Evolutionary conservation across 1,140 invertebrate species (phyloP).

Genomic region (Melipona quadrifasciata): DNA sequence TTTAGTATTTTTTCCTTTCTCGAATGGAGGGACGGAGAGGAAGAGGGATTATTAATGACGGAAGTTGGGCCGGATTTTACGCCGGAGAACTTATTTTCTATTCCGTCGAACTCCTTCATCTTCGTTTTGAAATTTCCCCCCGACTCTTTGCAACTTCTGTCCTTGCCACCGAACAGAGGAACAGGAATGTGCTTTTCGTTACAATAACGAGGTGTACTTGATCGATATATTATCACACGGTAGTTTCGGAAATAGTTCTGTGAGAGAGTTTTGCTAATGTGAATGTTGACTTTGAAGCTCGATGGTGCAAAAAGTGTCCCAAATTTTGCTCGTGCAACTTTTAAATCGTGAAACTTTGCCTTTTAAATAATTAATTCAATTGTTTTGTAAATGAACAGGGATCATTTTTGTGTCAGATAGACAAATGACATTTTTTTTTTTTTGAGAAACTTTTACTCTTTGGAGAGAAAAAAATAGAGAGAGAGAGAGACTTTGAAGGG

Average conservation of each 20-base stretch:
- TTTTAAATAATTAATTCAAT: too few species aligned
- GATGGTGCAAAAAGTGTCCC: too few species aligned
- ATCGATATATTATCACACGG: neutral
- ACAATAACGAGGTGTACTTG: neutral
- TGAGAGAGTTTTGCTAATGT: too few species aligned
- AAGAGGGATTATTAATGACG: conserved; percentile 39
- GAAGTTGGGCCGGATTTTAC: conserved; percentile 26
- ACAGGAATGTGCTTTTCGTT: neutral
- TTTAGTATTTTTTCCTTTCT: conserved; percentile 4
- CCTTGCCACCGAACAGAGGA: neutral
- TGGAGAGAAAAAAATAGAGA: too few species aligned
- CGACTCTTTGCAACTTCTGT: neutral
- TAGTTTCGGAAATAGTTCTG: neutral
- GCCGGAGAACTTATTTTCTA: conserved; percentile 9
- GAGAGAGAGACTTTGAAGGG: too few species aligned
- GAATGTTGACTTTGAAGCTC: too few species aligned
- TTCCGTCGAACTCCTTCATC: neutral
- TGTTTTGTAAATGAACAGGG: too few species aligned
- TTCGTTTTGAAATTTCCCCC: neutral
- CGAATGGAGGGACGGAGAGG: neutral
- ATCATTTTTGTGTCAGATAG: too few species aligned
- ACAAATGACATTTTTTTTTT: too few species aligned
- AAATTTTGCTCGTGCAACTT: too few species aligned
- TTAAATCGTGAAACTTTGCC: too few species aligned
- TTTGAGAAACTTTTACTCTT: too few species aligned